Percentiles rank a stretch among this genome's conserved stretches.
Evolutionary conservation across 2,797 vertebrate species (phyloP).

Genomic region (Trichosurus vulpecula): DNA sequence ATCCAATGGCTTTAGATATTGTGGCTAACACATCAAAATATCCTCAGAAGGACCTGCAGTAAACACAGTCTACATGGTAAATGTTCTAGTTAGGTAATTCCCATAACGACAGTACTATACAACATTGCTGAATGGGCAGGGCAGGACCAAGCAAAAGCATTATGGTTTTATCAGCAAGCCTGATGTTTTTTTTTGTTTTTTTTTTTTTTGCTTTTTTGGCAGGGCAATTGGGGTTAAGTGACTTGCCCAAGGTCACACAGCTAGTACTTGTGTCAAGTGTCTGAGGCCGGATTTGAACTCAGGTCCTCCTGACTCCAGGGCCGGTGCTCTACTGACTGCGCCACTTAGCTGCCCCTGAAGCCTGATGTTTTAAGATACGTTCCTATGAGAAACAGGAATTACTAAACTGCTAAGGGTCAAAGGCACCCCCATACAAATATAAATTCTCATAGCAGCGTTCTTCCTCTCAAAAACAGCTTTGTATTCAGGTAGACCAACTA

Average conservation of each 20-base stretch:
- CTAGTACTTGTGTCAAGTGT: too few relatives aligned
- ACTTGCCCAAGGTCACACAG: too few relatives aligned
- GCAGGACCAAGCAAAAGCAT: not conserved
- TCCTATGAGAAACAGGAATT: not conserved
- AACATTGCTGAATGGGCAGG: not conserved
- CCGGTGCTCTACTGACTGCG: too few relatives aligned
- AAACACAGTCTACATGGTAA: not conserved
- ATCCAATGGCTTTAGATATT: not conserved
- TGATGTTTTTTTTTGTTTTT: too few relatives aligned
- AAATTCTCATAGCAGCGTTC: not conserved
- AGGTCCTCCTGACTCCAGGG: too few relatives aligned
- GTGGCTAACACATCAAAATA: not conserved
- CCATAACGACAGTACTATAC: too few relatives aligned
- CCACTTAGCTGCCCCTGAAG: too few relatives aligned
- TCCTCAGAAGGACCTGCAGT: not conserved
- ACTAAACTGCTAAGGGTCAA: not conserved
- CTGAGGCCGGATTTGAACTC: too few relatives aligned
- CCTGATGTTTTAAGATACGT: not conserved
- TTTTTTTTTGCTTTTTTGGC: too few relatives aligned
- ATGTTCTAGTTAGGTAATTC: not conserved
- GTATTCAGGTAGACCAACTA: not conserved
- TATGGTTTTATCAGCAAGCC: not conserved
- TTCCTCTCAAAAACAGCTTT: conserved; percentile 16
- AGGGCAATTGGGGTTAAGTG: too few relatives aligned
- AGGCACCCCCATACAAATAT: not conserved